These are phyloP conservation scores for Bilobella aurantiaca DNA, from an alignment of 1,140 invertebrate species.

Conservation along the genomic window DNA sequence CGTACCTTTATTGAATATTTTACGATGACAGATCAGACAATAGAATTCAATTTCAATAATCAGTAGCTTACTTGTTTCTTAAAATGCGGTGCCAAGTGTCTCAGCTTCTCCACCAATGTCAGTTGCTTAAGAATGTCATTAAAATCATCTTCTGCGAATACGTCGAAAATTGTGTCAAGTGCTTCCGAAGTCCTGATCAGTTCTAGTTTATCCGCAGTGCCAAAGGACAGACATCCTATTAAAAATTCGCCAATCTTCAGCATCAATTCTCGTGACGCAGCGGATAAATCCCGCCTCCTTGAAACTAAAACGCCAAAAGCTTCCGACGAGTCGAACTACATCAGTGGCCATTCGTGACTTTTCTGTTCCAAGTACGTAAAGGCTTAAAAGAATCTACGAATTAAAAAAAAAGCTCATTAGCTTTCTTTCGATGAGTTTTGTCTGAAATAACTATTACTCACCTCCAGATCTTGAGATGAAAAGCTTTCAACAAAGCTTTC, in stretches of 20 bases:
- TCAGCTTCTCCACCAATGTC: constrained; percentile 50
- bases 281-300: no score
- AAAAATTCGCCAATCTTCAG: constrained; percentile 22
- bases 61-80: constrained; percentile 51
- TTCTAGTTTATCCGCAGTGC: constrained; percentile 38
- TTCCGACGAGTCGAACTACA: constrained; percentile 16
- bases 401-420: no score
- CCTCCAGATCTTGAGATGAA: constrained; percentile 36
- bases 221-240: constrained; percentile 8
- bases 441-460: neutral
- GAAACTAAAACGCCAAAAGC: constrained; percentile 26
- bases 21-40: neutral
- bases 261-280: neutral
- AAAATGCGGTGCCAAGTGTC: constrained; percentile 48
- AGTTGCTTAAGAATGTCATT: constrained; percentile 53
- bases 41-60: constrained; percentile 8
- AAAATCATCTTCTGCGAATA: constrained; percentile 64
- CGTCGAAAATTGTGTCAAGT: constrained; percentile 61
- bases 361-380: neutral
- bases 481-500: constrained; percentile 38
- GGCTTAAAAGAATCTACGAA: neutral
- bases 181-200: constrained; percentile 62
- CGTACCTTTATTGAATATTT: constrained; percentile 43
- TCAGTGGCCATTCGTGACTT: neutral
- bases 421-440: no score